Conservation (phyloP, 2,797 vertebrate species). For the Varecia variegata region DNA sequence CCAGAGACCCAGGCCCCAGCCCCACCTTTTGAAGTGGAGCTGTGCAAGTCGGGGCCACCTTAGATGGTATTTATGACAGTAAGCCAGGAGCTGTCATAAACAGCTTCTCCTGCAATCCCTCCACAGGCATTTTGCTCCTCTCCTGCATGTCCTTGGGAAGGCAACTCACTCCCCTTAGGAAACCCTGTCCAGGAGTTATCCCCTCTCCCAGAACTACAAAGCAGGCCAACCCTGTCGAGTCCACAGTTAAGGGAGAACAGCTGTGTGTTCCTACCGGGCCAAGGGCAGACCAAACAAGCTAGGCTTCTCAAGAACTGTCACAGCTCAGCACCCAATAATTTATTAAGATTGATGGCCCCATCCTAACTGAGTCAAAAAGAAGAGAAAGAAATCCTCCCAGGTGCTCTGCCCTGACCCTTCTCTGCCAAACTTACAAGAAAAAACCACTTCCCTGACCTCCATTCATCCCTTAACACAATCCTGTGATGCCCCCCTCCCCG, state of each 20-base stretch:
- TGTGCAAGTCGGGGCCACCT: not conserved
- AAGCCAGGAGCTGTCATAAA: not conserved
- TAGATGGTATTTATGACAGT: not conserved
- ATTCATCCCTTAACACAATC: not conserved
- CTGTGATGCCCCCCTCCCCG: not conserved
- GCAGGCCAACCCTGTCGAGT: not conserved
- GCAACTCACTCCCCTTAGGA: not conserved
- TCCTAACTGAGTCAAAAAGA: not conserved
- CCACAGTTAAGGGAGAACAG: not conserved
- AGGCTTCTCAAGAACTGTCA: not conserved
- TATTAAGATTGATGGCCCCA: no score
- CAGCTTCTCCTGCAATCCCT: not conserved
- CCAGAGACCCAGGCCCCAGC: not conserved
- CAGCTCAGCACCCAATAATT: not conserved
- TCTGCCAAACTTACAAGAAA: not conserved
- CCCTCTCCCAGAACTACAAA: not conserved
- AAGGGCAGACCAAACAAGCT: not conserved
- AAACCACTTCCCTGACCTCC: not conserved
- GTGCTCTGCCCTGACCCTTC: not conserved
- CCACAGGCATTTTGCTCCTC: not conserved
- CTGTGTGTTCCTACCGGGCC: not conserved
- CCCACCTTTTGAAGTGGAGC: not conserved
- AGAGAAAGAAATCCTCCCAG: not conserved
- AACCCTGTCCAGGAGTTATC: not conserved
- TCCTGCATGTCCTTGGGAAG: not conserved